These are phyloP conservation scores for Macrotis lagotis DNA, from an alignment of 2,113 vertebrate genomes.

Conservation along the genomic window DNA sequence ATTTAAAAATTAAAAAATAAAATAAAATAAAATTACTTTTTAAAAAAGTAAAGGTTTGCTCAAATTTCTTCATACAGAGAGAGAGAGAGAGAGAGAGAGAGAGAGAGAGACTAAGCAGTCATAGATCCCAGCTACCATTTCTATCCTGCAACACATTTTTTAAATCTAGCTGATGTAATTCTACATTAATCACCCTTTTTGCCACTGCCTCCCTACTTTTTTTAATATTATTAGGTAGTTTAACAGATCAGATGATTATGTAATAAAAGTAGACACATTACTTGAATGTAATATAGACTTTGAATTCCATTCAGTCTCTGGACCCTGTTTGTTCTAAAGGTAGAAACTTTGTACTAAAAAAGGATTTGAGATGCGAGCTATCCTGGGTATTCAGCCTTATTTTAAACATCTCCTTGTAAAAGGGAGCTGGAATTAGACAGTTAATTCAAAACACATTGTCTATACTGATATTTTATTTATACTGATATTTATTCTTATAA, in stretches of 20 bases:
- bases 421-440: neutral
- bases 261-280: neutral
- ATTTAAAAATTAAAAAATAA: no score
- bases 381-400: neutral
- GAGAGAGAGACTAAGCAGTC: neutral
- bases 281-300: neutral
- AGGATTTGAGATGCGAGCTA: neutral
- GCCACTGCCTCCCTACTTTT: neutral
- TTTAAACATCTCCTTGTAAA: neutral
- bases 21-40: no score
- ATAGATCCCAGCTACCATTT: neutral
- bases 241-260: neutral
- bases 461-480: neutral
- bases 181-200: neutral
- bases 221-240: neutral
- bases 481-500: neutral
- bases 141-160: neutral
- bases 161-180: neutral
- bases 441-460: neutral
- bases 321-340: neutral
- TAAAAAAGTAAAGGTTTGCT: neutral
- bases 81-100: slow-evolving; percentile 5
- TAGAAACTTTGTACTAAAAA: neutral
- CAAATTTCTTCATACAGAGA: neutral
- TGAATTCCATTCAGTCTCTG: neutral